These are phyloP conservation scores for Eulacestoma nigropectus DNA, from an alignment of 2,113 vertebrate genomes.

Conservation along the genomic window DNA sequence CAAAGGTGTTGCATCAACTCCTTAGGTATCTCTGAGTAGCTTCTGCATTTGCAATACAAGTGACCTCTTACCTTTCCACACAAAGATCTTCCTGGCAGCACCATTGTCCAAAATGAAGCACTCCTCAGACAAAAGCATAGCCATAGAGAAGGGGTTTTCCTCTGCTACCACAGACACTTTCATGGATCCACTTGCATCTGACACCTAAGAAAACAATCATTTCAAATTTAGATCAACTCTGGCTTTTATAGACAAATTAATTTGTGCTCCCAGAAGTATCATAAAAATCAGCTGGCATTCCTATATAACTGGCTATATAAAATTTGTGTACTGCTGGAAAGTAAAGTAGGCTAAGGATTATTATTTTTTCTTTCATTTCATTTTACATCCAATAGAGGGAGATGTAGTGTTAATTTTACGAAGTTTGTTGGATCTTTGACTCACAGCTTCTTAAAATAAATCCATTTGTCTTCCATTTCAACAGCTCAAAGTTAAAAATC, in stretches of 20 bases:
- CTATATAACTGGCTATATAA: background rate
- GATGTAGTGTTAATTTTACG: background rate
- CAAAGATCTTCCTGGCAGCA: conserved; percentile 83
- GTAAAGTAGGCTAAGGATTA: background rate
- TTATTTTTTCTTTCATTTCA: background rate
- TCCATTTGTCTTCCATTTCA: fast-evolving
- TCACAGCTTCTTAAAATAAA: background rate
- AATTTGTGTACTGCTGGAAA: background rate
- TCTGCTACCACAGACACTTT: conserved; percentile 76
- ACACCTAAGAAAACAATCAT: conserved; percentile 72
- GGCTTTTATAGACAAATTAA: background rate
- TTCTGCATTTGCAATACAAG: background rate
- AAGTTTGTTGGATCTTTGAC: background rate
- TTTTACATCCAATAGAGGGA: conserved; percentile 39
- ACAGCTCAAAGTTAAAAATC: background rate
- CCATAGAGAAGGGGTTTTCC: conserved; percentile 86
- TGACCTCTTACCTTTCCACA: conserved; percentile 86
- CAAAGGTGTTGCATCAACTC: background rate
- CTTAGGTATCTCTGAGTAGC: background rate
- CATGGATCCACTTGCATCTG: conserved; percentile 88
- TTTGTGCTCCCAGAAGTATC: background rate
- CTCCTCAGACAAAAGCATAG: conserved; percentile 81
- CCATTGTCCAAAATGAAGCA: conserved; percentile 90
- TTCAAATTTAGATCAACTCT: background rate
- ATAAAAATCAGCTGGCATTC: background rate